Evolutionary conservation across 2,113 vertebrate genomes (phyloP).

Genomic region (Turnix velox): DNA sequence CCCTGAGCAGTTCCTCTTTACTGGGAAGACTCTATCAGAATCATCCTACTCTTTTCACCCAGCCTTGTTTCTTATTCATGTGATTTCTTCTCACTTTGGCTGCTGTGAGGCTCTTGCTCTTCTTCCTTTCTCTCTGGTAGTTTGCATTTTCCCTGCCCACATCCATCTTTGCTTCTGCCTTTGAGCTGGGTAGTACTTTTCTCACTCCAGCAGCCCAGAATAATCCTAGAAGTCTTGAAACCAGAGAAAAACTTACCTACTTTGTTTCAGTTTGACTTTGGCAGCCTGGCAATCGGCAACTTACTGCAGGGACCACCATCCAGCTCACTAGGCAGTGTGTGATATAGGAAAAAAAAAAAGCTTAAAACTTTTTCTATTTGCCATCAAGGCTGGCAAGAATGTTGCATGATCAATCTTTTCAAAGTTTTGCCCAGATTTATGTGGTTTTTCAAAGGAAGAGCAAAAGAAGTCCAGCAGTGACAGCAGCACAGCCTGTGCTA

Average conservation of each 20-base stretch:
- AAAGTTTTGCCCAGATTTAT: neutral
- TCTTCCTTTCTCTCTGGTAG: neutral
- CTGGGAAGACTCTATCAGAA: neutral
- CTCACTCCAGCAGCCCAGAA: no score
- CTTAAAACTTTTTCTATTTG: neutral
- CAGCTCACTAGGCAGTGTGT: neutral
- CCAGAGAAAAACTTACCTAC: neutral
- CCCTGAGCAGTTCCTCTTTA: neutral
- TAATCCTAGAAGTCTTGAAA: neutral
- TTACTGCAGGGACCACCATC: neutral
- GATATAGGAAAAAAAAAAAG: neutral
- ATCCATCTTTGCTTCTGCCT: neutral
- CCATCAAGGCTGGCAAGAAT: neutral
- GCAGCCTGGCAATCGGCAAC: neutral
- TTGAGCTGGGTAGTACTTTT: neutral
- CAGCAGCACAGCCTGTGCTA: neutral
- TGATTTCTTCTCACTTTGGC: neutral
- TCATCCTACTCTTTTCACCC: neutral
- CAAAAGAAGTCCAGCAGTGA: neutral
- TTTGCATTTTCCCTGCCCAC: neutral
- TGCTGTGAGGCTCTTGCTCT: neutral
- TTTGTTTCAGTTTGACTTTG: neutral
- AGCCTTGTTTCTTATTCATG: neutral
- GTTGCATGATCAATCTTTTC: neutral
- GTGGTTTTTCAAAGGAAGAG: slow-evolving; percentile 15